Evolutionary conservation across 2,797 vertebrate genomes (phyloP).

Genomic region (Bradypodion pumilum): DNA sequence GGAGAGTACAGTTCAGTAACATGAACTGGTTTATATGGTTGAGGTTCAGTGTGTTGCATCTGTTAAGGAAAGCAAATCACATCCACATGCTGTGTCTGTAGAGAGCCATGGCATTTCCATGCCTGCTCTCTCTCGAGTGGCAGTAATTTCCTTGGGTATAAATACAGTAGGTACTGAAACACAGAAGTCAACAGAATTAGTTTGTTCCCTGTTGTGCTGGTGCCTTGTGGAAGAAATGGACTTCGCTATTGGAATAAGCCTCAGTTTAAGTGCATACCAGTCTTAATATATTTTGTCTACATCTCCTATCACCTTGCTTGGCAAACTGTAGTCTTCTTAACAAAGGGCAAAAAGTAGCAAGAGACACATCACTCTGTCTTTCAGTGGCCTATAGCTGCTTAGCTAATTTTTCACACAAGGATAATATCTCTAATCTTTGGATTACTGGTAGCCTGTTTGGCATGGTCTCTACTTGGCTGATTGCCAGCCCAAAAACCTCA

Average conservation of each 20-base stretch:
- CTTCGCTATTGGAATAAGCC: background rate
- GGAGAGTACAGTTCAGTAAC: no score
- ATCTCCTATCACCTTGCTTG: conserved; percentile 13
- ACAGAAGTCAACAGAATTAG: background rate
- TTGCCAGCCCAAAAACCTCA: conserved; percentile 58
- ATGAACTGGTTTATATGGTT: no score
- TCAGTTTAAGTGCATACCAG: background rate
- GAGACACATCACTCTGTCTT: conserved; percentile 52
- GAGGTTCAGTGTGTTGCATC: background rate
- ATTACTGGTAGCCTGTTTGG: conserved; percentile 63
- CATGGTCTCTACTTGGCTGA: conserved; percentile 55
- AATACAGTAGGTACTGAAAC: background rate
- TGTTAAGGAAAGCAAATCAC: background rate
- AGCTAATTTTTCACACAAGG: conserved; percentile 63
- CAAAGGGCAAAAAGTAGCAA: conserved; percentile 44
- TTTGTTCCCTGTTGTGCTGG: background rate
- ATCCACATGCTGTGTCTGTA: background rate
- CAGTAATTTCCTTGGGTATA: background rate
- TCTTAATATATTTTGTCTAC: conserved; percentile 6
- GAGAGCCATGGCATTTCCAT: background rate
- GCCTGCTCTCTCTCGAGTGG: background rate
- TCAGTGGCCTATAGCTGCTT: conserved; percentile 56
- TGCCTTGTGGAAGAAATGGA: background rate
- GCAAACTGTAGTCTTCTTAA: conserved; percentile 33
- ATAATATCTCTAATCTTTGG: conserved; percentile 63